These are phyloP conservation scores for Corythornis cristatus DNA, from an alignment of 2,113 vertebrate genomes.

Conservation along the genomic window DNA sequence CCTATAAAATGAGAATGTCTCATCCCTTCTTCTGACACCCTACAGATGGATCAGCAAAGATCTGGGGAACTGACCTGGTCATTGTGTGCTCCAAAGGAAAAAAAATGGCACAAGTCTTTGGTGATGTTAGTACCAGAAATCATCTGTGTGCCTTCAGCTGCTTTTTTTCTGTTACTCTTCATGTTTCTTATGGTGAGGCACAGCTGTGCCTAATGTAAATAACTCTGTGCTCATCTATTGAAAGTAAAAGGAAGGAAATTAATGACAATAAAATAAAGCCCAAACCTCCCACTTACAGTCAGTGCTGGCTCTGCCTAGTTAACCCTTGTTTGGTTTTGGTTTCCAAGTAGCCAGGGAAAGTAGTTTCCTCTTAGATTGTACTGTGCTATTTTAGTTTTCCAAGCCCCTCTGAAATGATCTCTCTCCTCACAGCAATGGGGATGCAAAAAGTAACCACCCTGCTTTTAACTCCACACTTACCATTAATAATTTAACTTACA, in stretches of 20 bases:
- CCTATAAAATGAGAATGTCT: not conserved
- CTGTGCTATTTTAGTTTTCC: not conserved
- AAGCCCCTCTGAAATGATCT: not conserved
- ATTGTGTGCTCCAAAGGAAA: not conserved
- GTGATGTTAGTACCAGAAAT: not conserved
- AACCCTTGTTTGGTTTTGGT: slow-evolving; percentile 38
- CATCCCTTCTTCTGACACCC: not conserved
- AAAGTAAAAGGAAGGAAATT: slow-evolving; percentile 60
- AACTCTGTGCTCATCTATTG: slow-evolving; percentile 1
- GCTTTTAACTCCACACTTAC: not conserved
- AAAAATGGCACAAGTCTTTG: not conserved
- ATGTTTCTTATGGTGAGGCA: not conserved
- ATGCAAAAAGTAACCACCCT: not conserved
- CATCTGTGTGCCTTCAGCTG: not conserved
- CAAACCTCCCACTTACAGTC: slow-evolving; percentile 6
- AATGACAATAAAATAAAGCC: slow-evolving; percentile 43
- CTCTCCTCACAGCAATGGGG: not conserved
- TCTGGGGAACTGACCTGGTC: not conserved
- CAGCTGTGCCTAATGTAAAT: slow-evolving; percentile 18
- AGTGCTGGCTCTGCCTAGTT: slow-evolving; percentile 7
- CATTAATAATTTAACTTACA: not conserved
- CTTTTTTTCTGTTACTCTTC: not conserved
- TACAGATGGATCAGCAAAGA: not conserved
- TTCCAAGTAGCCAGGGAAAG: not conserved
- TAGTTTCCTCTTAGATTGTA: not conserved